Conservation (phyloP, 1,140 invertebrate genomes). For the Euglossa dilemma region DNA sequence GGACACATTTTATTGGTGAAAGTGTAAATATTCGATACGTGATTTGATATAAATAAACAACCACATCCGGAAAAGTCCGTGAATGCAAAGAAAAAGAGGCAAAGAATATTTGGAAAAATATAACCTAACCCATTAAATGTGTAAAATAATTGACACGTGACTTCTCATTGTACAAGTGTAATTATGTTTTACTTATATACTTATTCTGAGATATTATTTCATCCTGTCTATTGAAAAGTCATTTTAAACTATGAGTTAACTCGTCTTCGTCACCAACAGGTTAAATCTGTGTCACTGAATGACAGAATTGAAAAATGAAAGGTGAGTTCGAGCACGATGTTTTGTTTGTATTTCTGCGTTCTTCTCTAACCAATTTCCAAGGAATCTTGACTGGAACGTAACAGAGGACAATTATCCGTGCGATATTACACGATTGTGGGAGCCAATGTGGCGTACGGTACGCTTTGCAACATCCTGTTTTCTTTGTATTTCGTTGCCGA, state of each 20-base stretch:
- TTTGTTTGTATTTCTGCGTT: neutral
- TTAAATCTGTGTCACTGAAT: constrained; percentile 13
- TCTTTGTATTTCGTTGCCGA: neutral
- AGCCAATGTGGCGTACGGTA: neutral
- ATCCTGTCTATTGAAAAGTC: neutral
- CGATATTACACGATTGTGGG: constrained; percentile 23
- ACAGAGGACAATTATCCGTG: constrained; percentile 32
- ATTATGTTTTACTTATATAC: neutral
- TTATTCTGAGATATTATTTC: neutral
- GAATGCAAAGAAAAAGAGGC: neutral
- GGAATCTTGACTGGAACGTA: constrained; percentile 5
- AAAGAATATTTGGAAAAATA: neutral
- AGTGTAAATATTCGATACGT: too few relatives aligned
- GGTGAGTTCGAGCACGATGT: neutral
- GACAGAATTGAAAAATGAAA: constrained; percentile 36
- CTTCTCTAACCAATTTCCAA: constrained; percentile 9
- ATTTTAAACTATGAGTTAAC: neutral
- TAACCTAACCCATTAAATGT: neutral
- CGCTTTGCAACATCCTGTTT: constrained; percentile 29
- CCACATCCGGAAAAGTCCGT: too few relatives aligned
- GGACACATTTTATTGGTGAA: neutral
- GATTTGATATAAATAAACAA: too few relatives aligned
- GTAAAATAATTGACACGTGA: neutral
- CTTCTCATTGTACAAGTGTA: neutral
- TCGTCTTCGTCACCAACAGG: neutral